Conservation (phyloP, 2,113 vertebrate genomes). For the Callionymus lyra region DNA sequence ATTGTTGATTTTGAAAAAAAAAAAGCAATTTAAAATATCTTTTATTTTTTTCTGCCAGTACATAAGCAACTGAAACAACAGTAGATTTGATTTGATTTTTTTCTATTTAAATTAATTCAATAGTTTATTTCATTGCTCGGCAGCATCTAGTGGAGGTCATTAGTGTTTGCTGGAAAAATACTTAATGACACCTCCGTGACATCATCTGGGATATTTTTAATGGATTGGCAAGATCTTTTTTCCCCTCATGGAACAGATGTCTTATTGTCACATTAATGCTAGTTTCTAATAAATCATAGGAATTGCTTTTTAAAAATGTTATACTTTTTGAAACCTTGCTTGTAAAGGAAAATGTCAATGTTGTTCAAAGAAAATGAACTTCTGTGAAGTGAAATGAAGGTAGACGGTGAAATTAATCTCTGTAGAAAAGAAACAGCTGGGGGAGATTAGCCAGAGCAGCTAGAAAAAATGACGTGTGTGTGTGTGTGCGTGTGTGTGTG, state of each 20-base stretch:
- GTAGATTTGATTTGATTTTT: too few species aligned
- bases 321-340: background rate
- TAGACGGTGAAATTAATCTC: conserved; percentile 31
- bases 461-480: conserved; percentile 49
- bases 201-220: background rate
- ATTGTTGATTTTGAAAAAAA: too few species aligned
- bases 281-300: too few species aligned
- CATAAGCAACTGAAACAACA: too few species aligned
- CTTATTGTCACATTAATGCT: too few species aligned
- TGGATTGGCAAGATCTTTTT: background rate
- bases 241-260: background rate
- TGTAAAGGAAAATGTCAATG: conserved; percentile 17
- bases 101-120: too few species aligned
- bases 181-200: background rate
- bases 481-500: conserved; percentile 33
- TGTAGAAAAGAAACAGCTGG: conserved; percentile 44
- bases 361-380: conserved; percentile 25
- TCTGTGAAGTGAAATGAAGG: conserved; percentile 25
- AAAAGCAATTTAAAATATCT: too few species aligned
- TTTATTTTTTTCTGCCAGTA: too few species aligned
- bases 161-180: background rate
- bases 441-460: conserved; percentile 42
- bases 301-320: too few species aligned
- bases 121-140: background rate
- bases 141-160: too few species aligned